Evolutionary conservation across 1,140 invertebrate species (phyloP), one percentile per base, ranked within the genome.

Genomic region (Drosophila obscura): DNA sequence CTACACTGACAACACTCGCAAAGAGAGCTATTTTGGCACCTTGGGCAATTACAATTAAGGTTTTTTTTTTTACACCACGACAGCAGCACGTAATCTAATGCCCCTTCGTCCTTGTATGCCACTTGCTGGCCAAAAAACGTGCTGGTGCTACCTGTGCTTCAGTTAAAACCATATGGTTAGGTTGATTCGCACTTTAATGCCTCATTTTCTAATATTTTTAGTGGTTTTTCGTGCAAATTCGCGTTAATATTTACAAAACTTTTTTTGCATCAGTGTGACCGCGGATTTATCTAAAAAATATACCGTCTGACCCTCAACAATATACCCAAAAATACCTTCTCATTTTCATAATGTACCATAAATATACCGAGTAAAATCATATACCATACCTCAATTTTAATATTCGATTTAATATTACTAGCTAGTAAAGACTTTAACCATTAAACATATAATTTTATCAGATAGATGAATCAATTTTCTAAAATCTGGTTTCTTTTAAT

Each of bases 171-270:
- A 59, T 55, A 24, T 19, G 41, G 19, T 24, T 2, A 49, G 7
- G 3, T 0, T 31, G 3, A 11, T 15, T 43, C 28, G 56, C 53
- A 64, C 52, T 31, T 64, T 58, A 67, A 22, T 52, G 44, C 43
- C 43, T 44, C 58, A 67, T 82, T 59, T 65, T 53, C 16, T 22
- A 58, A 8, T 71, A 41, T 50, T 78, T 83, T 51, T 8, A 24
- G 31, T 16, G 13, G 8, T 44, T 73, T 68, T 22, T 35, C 15
- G 41, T 55, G 61, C 48, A 31, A 58, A 46, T 74, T 56, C 49
- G 28, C 39, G 45, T 77, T 74, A 78, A 82, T 83, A 82, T 82
- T 82, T 82, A 82, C 80, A 82, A 83, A 56, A 52, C n/a, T 67
- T 15, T 68, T 43, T 56, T 15, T 31, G 63, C 66, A 69, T 63